Conservation (phyloP, 1,140 invertebrate species). For the Trypoxylus dichotomus region DNA sequence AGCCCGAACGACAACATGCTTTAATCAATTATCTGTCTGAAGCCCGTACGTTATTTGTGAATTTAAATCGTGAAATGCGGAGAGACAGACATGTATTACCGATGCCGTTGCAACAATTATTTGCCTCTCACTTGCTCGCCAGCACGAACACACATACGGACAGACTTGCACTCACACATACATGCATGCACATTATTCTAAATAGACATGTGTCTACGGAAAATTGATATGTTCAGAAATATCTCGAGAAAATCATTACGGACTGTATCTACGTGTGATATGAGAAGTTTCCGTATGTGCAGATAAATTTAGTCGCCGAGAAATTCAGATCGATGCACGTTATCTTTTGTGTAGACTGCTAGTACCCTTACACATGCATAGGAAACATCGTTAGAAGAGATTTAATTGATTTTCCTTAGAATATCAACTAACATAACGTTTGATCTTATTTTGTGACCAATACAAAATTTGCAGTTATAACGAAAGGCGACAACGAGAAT, state of each 20-base stretch:
- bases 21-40: constrained; percentile 30
- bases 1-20: constrained; percentile 14
- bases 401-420: no score
- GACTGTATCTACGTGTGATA: constrained; percentile 17
- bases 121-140: constrained; percentile 15
- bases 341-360: background rate
- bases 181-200: constrained; percentile 25
- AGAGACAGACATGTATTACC: constrained; percentile 15
- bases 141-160: background rate
- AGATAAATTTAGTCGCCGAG: constrained; percentile 1
- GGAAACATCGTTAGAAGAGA: no score
- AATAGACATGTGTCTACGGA: constrained; percentile 28
- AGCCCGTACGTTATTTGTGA: constrained; percentile 28
- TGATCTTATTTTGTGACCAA: no score
- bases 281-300: constrained; percentile 16
- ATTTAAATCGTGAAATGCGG: constrained; percentile 28
- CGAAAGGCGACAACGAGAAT: no score
- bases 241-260: constrained; percentile 24
- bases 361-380: no score
- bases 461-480: no score
- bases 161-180: background rate
- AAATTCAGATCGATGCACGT: background rate
- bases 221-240: constrained; percentile 27
- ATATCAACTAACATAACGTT: no score
- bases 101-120: constrained; percentile 21